Evolutionary conservation across 2,888 invertebrate genomes (phyloP).

Genomic region (Heliconius aoede): DNA sequence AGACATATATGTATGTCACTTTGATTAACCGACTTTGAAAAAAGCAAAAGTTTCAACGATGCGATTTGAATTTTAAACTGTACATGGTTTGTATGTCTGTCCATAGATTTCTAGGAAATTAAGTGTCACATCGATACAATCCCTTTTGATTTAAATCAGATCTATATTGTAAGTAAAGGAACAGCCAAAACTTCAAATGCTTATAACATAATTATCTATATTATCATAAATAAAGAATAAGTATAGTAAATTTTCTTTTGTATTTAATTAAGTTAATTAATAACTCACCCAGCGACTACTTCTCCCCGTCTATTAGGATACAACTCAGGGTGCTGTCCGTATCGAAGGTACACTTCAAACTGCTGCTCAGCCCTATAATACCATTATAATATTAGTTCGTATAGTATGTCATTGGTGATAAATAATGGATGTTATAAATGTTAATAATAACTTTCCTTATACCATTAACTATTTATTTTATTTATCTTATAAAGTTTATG

Average conservation of each 20-base stretch:
- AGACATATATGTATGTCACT: background rate
- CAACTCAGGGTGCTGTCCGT: constrained; percentile 96
- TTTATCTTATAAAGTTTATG: no score
- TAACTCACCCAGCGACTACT: constrained; percentile 91
- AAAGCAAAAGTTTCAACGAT: background rate
- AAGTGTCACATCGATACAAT: no score
- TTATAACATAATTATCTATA: background rate
- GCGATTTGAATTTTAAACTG: background rate
- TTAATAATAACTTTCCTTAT: no score
- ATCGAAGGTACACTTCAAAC: constrained; percentile 93
- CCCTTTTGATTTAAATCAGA: no score
- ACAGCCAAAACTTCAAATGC: background rate
- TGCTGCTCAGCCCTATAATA: constrained; percentile 93
- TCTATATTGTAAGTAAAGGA: background rate
- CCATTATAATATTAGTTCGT: background rate
- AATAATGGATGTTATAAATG: no score
- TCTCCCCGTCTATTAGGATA: constrained; percentile 95
- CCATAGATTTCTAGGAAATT: no score
- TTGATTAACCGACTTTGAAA: background rate
- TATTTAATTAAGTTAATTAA: background rate
- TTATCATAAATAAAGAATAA: background rate
- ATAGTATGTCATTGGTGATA: background rate
- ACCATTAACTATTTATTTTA: no score
- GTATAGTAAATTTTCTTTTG: background rate
- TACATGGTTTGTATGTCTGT: no score